phyloP scores from a whole-genome alignment of 2,113 vertebrate species.

The Tiliqua scincoides region DNA sequence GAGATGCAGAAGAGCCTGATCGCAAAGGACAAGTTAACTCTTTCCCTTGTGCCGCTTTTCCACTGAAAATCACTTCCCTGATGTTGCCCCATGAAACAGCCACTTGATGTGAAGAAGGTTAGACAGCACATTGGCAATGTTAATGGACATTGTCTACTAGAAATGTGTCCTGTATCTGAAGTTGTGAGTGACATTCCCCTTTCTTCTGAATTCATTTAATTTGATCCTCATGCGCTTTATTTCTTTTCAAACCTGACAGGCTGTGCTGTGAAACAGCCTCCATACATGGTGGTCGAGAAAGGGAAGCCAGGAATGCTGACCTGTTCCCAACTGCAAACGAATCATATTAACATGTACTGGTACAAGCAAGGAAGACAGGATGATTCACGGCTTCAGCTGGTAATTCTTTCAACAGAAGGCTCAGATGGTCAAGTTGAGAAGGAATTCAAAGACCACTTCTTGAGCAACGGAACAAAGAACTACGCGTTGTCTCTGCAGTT shows the following conservation, averaged over 20 bases:
- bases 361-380: background rate
- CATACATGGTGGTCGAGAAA: background rate
- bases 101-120: no score
- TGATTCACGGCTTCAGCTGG: background rate
- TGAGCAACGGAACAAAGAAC: background rate
- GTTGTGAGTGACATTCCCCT: no score
- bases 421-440: background rate
- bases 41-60: no score
- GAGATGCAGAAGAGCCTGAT: no score
- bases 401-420: background rate
- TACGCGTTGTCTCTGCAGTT: background rate
- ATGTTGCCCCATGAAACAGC: no score
- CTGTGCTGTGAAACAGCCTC: background rate
- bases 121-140: background rate
- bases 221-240: background rate
- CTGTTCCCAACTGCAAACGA: background rate
- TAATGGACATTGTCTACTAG: background rate
- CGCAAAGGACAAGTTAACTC: no score
- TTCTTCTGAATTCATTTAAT: background rate
- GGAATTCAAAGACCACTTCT: background rate
- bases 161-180: background rate
- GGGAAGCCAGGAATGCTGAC: background rate
- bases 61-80: no score
- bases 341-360: background rate
- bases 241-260: background rate